Percentiles rank a stretch among this genome's conserved stretches.
These are phyloP conservation scores for Atractosteus spatula DNA, from an alignment of 2,113 vertebrate species.

Conservation along the genomic window DNA sequence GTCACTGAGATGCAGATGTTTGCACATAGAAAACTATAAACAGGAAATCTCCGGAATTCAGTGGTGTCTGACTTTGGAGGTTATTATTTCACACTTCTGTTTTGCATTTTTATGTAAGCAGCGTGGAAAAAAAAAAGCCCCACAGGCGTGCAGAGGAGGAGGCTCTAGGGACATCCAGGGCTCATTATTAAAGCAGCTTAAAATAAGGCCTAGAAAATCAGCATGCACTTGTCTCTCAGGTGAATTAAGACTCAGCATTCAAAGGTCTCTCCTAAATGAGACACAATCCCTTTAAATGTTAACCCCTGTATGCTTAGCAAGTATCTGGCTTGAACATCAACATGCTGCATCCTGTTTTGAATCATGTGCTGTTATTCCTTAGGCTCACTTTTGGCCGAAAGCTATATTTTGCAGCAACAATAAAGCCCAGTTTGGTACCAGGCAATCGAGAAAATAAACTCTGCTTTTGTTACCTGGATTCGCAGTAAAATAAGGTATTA, in stretches of 20 bases:
- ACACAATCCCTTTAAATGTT: not conserved
- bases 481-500: too few species aligned
- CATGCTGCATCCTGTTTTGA: too few species aligned
- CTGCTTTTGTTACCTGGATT: too few species aligned
- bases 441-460: too few species aligned
- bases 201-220: conserved; percentile 6
- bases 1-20: not conserved
- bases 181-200: conserved; percentile 20
- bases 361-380: too few species aligned
- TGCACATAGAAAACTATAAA: not conserved
- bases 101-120: not conserved
- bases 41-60: not conserved
- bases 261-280: not conserved
- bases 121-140: not conserved
- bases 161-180: conserved; percentile 10
- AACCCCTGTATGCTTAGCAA: not conserved
- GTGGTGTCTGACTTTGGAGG: not conserved
- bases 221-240: not conserved
- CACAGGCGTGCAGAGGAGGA: not conserved
- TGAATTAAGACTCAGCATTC: conserved; percentile 11
- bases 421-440: too few species aligned
- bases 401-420: too few species aligned
- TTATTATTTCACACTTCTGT: not conserved
- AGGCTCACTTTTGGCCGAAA: too few species aligned
- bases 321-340: too few species aligned